Evolutionary conservation across 1,140 invertebrate genomes (phyloP).

Genomic region (Polypedilum pembai): DNA sequence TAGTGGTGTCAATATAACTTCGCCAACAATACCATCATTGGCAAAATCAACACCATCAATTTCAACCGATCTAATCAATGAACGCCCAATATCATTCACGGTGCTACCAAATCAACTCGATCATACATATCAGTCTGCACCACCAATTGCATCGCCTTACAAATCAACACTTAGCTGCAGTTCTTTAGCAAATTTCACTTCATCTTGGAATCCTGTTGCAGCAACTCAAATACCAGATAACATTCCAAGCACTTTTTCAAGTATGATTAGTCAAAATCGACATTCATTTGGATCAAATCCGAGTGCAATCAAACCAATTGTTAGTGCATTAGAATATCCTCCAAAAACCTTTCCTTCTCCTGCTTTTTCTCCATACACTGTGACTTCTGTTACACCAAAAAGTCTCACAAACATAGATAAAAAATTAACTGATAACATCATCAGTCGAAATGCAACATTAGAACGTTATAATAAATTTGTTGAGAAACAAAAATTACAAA

Average conservation of each 20-base stretch:
- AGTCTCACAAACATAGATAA: not conserved
- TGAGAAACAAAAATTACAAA: not conserved
- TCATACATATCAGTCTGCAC: not conserved
- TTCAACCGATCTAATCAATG: not conserved
- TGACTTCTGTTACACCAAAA: not conserved
- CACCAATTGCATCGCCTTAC: not conserved
- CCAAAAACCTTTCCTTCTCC: not conserved
- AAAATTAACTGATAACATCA: no score
- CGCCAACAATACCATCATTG: not conserved
- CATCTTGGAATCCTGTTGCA: not conserved
- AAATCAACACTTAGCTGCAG: not conserved
- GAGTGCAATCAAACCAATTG: not conserved
- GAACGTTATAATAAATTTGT: not conserved
- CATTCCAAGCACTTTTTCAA: not conserved
- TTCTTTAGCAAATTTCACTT: not conserved
- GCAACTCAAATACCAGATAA: not conserved
- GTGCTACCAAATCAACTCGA: slow-evolving; percentile 6
- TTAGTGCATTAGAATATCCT: slow-evolving; percentile 20
- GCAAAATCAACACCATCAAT: slow-evolving; percentile 18
- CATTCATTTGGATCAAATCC: not conserved
- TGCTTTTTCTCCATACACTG: no score
- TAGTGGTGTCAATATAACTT: not conserved
- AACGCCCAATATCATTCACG: not conserved
- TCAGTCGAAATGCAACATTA: not conserved
- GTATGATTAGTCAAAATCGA: not conserved